Evolutionary conservation across 2,797 vertebrate species (phyloP).

Genomic region (Microcaecilia unicolor): DNA sequence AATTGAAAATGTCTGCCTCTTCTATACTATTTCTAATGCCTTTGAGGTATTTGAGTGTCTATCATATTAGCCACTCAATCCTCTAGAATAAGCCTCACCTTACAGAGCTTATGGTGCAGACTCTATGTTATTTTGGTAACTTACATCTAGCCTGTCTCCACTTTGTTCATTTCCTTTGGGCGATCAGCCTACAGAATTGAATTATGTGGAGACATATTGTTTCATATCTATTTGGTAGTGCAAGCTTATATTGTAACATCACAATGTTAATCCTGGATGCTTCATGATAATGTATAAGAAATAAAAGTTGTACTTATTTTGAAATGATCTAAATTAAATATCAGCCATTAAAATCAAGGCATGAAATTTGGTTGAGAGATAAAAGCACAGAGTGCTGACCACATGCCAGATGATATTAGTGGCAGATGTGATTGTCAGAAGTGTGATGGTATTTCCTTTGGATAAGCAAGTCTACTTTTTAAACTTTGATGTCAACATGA

Average conservation of each 20-base stretch:
- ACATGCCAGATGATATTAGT: constrained; percentile 58
- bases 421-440: constrained; percentile 73
- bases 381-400: constrained; percentile 56
- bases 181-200: no score
- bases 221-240: no score
- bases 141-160: no score
- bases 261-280: constrained; percentile 28
- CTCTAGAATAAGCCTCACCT: no score
- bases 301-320: constrained; percentile 27
- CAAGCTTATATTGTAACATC: constrained; percentile 5
- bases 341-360: constrained; percentile 50
- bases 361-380: constrained; percentile 50
- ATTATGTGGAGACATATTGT: no score
- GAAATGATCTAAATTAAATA: constrained; percentile 47
- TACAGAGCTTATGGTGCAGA: no score
- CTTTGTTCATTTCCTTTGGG: no score
- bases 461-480: constrained; percentile 68
- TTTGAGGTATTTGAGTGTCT: no score
- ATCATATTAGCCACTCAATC: no score
- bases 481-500: constrained; percentile 79
- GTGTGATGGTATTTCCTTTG: constrained; percentile 82
- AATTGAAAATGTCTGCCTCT: no score
- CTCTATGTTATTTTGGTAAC: no score
- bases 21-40: no score
- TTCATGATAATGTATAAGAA: constrained; percentile 27